Percentiles rank a stretch among this genome's conserved stretches.
Conservation (phyloP, 2,113 vertebrate species). For the Butastur rufipennis region DNA sequence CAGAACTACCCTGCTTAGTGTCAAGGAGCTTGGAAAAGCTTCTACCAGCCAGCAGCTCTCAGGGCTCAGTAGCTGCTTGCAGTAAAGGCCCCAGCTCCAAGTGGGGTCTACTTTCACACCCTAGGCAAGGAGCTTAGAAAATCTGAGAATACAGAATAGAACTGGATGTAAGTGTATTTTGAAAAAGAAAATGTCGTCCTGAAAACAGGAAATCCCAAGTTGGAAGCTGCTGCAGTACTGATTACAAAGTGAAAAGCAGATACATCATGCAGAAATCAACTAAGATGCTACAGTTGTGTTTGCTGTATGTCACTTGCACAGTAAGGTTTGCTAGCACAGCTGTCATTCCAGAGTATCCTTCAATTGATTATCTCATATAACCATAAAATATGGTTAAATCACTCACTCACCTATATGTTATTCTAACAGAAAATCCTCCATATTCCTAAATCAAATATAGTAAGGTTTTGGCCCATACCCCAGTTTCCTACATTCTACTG, state of each 20-base stretch:
- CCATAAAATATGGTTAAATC: not conserved
- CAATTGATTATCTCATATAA: not conserved
- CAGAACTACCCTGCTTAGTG: not conserved
- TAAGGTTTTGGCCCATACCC: not conserved
- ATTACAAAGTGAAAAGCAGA: not conserved
- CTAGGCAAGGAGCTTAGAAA: not conserved
- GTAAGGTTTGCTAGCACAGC: not conserved
- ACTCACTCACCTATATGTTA: not conserved
- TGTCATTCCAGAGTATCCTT: not conserved
- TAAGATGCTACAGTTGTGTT: not conserved
- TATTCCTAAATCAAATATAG: not conserved
- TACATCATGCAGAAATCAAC: not conserved
- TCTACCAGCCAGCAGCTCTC: not conserved
- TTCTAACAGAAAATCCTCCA: not conserved
- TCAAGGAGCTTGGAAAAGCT: not conserved
- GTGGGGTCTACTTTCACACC: not conserved
- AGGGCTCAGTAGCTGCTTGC: not conserved
- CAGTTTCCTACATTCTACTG: not conserved
- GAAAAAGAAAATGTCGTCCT: not conserved
- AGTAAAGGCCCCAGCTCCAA: not conserved
- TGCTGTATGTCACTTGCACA: not conserved
- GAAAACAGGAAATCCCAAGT: not conserved
- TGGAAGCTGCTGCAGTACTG: not conserved
- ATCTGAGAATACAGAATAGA: not conserved
- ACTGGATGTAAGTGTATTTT: not conserved